These are phyloP conservation scores for Limnothrissa miodon DNA, from an alignment of 2,113 vertebrate species.

Conservation along the genomic window DNA sequence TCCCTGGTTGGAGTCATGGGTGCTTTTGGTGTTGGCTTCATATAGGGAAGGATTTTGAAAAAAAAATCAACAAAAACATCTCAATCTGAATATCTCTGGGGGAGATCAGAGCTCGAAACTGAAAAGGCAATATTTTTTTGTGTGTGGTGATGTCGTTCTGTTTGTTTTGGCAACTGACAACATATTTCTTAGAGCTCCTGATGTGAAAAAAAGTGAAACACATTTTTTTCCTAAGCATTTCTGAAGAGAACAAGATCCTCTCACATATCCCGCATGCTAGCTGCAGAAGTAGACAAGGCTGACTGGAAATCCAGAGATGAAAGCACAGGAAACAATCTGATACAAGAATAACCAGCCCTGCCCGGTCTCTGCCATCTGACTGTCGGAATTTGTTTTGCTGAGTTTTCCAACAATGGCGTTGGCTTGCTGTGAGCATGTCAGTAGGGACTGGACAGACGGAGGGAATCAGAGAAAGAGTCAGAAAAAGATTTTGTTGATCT, in stretches of 20 bases:
- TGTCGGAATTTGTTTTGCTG: slow-evolving; percentile 23
- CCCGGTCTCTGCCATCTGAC: slow-evolving; percentile 19
- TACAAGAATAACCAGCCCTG: slow-evolving; percentile 22
- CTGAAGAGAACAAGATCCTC: not conserved
- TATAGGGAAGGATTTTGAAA: not conserved
- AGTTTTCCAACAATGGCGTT: not conserved
- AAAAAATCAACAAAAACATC: not conserved
- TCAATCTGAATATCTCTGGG: not conserved
- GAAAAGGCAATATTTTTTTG: not conserved
- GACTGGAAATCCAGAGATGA: slow-evolving; percentile 24
- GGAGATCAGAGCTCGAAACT: not conserved
- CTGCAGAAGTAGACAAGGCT: not conserved
- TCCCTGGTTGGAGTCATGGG: not conserved
- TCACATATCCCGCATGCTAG: not conserved
- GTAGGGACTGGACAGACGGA: not conserved
- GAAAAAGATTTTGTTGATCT: not conserved
- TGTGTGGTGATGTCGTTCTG: not conserved
- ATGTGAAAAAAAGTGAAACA: not conserved
- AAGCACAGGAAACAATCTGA: slow-evolving; percentile 37
- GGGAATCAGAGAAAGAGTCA: no score
- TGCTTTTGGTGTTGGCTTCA: not conserved
- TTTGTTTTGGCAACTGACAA: not conserved
- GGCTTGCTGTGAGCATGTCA: not conserved
- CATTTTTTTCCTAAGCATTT: not conserved
- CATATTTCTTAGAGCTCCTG: not conserved